Conservation (phyloP, 2,797 vertebrate genomes). For the Tolypeutes matacus region DNA sequence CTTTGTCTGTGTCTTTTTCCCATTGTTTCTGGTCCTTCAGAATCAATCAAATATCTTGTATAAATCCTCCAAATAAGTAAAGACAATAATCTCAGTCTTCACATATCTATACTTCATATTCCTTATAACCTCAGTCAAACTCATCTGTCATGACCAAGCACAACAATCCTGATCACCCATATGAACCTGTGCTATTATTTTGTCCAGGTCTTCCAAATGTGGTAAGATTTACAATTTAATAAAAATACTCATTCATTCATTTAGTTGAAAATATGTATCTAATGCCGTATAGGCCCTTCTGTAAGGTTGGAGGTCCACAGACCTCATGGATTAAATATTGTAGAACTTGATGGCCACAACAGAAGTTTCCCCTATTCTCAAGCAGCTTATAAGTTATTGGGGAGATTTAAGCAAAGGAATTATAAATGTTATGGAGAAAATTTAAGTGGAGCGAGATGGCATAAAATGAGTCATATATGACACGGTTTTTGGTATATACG, state of each 20-base stretch:
- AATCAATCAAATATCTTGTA: too few relatives aligned
- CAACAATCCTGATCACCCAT: neutral
- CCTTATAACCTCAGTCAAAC: neutral
- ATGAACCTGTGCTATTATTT: neutral
- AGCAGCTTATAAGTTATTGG: neutral
- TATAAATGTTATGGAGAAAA: neutral
- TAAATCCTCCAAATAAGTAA: neutral
- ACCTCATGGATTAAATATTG: too few relatives aligned
- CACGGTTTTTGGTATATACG: neutral
- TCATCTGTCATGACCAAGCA: neutral
- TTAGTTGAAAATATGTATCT: too few relatives aligned
- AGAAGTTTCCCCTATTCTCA: too few relatives aligned
- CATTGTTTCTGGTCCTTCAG: neutral
- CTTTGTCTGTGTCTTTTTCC: neutral
- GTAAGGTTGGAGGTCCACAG: too few relatives aligned
- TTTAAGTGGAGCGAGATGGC: neutral
- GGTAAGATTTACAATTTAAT: neutral
- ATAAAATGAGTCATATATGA: neutral
- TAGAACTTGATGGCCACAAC: too few relatives aligned
- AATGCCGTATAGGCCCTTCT: too few relatives aligned
- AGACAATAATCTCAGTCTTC: neutral
- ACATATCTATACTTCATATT: neutral
- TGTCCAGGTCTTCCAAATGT: neutral
- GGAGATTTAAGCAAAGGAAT: neutral
- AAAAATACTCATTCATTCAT: too few relatives aligned